A percentile compares a stretch with the other conserved stretches of the same genome.
phyloP scores from a whole-genome alignment of 2,888 invertebrate species.

The Leptinotarsa haldemani region DNA sequence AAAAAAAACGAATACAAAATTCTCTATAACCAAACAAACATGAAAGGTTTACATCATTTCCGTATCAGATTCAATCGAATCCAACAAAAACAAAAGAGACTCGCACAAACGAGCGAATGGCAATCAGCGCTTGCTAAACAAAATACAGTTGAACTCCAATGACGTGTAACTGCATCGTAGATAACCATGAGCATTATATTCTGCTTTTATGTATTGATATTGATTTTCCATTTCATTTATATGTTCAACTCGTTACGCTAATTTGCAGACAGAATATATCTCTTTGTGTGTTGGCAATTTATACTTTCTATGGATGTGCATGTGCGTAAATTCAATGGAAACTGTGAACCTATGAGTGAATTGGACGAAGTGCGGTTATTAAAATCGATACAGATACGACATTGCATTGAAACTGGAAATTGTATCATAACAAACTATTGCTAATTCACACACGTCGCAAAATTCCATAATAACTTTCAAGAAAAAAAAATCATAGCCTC shows the following conservation, averaged over 20 bases:
- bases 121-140: conserved; percentile 38
- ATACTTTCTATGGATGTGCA: conserved; percentile 29
- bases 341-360: neutral
- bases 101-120: conserved; percentile 29
- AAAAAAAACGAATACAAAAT: conserved; percentile 23
- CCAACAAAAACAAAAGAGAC: conserved; percentile 41
- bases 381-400: no score
- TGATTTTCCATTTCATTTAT: conserved; percentile 53
- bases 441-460: no score
- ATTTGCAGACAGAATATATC: conserved; percentile 39
- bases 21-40: conserved; percentile 24
- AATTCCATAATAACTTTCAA: no score
- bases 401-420: no score
- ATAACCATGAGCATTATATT: conserved; percentile 55
- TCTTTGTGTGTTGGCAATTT: conserved; percentile 25
- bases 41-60: conserved; percentile 27
- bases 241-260: conserved; percentile 47
- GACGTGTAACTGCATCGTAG: conserved; percentile 54
- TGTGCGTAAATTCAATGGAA: conserved; percentile 28
- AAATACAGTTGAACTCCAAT: conserved; percentile 51
- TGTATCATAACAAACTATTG: no score
- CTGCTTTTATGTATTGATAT: conserved; percentile 55
- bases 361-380: no score
- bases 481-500: no score
- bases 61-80: conserved; percentile 43